Evolutionary conservation across 2,888 invertebrate species (phyloP).

Genomic region (Cerastis leucographa): DNA sequence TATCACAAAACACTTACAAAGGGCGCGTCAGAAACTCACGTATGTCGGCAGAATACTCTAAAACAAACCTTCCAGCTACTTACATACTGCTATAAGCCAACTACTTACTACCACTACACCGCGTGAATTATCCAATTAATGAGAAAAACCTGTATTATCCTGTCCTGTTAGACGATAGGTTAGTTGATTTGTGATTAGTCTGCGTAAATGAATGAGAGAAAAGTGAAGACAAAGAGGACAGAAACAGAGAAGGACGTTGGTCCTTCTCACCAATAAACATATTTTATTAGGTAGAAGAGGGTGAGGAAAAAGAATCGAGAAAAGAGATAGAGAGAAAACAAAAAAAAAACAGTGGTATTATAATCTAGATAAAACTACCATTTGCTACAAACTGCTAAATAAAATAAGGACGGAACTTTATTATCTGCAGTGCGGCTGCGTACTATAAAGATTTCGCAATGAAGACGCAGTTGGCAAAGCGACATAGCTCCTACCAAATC

Average conservation of each 20-base stretch:
- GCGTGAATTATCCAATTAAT: slow-evolving; percentile 53
- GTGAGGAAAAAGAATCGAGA: too few species aligned
- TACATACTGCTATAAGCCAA: slow-evolving; percentile 5
- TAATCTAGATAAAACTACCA: background rate
- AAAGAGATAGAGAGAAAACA: background rate
- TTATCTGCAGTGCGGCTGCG: slow-evolving; percentile 33
- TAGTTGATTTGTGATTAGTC: slow-evolving; percentile 6
- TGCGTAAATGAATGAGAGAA: background rate
- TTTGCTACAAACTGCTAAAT: background rate
- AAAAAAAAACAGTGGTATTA: background rate
- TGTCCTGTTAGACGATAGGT: background rate
- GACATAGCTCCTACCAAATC: background rate
- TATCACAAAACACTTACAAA: slow-evolving; percentile 8
- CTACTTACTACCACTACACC: slow-evolving; percentile 16
- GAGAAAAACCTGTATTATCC: slow-evolving; percentile 24
- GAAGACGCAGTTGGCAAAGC: background rate
- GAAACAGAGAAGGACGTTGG: background rate
- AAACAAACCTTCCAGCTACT: slow-evolving; percentile 6
- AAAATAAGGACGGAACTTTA: background rate
- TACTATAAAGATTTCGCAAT: background rate
- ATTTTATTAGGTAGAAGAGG: background rate
- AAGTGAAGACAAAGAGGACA: background rate
- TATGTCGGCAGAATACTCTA: slow-evolving; percentile 9
- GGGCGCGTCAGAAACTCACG: slow-evolving; percentile 21
- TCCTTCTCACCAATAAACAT: too few species aligned